Evolutionary conservation across 2,888 invertebrate species (phyloP), one percentile per base, ranked within the genome.

Genomic region (Spodoptera picta): DNA sequence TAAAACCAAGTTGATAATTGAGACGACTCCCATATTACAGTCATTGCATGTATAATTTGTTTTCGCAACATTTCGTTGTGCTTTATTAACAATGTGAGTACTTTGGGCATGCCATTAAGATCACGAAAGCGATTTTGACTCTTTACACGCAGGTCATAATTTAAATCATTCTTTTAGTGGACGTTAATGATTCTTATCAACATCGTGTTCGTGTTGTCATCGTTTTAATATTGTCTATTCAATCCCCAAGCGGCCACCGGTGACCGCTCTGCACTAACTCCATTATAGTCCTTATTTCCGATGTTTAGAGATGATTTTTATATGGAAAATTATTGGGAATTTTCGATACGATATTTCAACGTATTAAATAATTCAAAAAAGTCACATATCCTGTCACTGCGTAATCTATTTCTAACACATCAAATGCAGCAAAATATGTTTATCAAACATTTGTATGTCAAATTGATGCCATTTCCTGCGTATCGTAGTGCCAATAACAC

Each of bases 1-100:
- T 77, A 65, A 71, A 65, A 53, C 41, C 59, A 52, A 65, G 50
- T 62, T 60, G 53, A 79, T 76, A 74, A 71, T 78, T 77, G 65
- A 75, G 65, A 74, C 36, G 64, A 62, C 73, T 69, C 53, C 60
- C 64, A 66, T 60, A 60, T 65, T 68, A 68, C 69, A 60, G n/a
- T 74, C 45, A 55, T 48, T 69, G 65, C 47, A 48, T 63, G 65
- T 59, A 59, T 65, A 65, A 67, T 71, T 64, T 54, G 68, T 75
- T 70, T 74, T 62, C 66, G 66, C 61, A 61, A 69, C 36, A 42
- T 52, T 65, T 59, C 51, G 50, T 7, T 44, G 47, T 73, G 56
- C 48, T 65, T 72, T 58, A 73, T 57, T 64, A 54, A 73, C 59
- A 54, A 54, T 64, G 31, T 19, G 14, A 58, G 52, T n/a, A 43